A percentile compares a stretch with the other conserved stretches of the same genome.
Evolutionary conservation across 2,113 vertebrate species (phyloP).

Genomic region (Danio rerio): DNA sequence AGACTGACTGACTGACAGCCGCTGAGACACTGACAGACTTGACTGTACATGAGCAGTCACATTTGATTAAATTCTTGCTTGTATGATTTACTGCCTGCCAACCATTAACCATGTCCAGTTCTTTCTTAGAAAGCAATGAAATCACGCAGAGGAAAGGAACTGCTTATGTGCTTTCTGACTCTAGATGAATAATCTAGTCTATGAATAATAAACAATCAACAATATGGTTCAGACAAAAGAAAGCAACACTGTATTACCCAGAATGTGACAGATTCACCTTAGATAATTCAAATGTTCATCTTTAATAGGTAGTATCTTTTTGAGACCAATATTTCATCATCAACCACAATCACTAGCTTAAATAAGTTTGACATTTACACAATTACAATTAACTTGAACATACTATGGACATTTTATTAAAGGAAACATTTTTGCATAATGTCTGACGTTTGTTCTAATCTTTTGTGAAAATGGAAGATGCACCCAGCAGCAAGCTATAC

Average conservation of each 20-base stretch:
- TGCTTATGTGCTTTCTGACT: not conserved
- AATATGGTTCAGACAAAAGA: not conserved
- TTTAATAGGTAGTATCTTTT: not conserved
- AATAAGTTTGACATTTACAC: not conserved
- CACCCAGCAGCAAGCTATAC: not conserved
- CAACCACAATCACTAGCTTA: not conserved
- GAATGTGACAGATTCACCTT: not conserved
- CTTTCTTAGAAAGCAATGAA: not conserved
- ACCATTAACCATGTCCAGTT: conserved; percentile 21
- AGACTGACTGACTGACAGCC: conserved; percentile 45
- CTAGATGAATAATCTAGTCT: not conserved
- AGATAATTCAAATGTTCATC: not conserved
- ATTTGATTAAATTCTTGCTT: conserved; percentile 41
- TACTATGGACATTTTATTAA: not conserved
- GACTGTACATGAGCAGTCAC: conserved; percentile 36
- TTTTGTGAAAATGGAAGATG: not conserved
- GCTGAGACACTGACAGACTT: conserved; percentile 31
- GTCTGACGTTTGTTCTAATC: not conserved
- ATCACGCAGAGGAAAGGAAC: conserved; percentile 4
- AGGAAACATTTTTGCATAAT: not conserved
- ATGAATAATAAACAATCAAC: not conserved
- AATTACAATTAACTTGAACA: not conserved
- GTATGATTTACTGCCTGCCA: conserved; percentile 22
- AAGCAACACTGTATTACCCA: not conserved
- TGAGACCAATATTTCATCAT: not conserved